Base-by-base conservation (phyloP, 2,888 invertebrate genomes). In the Epinotia brunnichana region DNA sequence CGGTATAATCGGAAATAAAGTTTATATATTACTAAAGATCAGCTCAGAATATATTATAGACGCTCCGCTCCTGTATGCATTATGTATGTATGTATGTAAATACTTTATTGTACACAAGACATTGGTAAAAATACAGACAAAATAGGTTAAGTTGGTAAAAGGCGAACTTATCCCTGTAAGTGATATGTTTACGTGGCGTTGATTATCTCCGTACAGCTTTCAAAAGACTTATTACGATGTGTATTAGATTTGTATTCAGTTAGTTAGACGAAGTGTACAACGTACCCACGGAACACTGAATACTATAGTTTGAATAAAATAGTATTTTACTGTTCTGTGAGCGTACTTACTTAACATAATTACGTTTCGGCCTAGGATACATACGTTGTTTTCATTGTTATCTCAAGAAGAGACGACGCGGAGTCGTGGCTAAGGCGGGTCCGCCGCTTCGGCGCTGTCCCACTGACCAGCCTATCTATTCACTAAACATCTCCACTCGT, bases 351-450 rank as follows among this genome's bases (percentile, higher is more conserved):
- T n/a, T n/a, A n/a, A n/a, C 44, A 41, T 44, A 44, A 3, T 5
- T 44, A 44, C 3, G 5, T 44, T 3, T 4, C 4, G 15, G 1
- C 21, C 19, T 54, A 39, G 17, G 39, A 15, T 13, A 53, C 7
- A 51, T 35, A 29, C 1, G 7, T 17, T 35, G 10, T 0, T 60
- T 19, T 41, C 21, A 24, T 56, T 29, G 17, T 53, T n/a, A 53
- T 4, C 11, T 21, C 4, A 5, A 9, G 7, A 53, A 53, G 64
- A 53, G 66, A 54, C 83, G 83, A 77, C 83, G 80, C 79, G 70
- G 76, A 81, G 85, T 81, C 86, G 86, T 83, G 85, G 79, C 82
- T 77, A 74, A 77, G 73, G 79, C 82, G 82, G 77, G 81, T 82
- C 82, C 81, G 74, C 75, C 78, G 78, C 77, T 81, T 80, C 84